Evolutionary conservation across 2,888 invertebrate species (phyloP), one percentile per base, ranked within the genome.

Genomic region (Osmoderma eremita): DNA sequence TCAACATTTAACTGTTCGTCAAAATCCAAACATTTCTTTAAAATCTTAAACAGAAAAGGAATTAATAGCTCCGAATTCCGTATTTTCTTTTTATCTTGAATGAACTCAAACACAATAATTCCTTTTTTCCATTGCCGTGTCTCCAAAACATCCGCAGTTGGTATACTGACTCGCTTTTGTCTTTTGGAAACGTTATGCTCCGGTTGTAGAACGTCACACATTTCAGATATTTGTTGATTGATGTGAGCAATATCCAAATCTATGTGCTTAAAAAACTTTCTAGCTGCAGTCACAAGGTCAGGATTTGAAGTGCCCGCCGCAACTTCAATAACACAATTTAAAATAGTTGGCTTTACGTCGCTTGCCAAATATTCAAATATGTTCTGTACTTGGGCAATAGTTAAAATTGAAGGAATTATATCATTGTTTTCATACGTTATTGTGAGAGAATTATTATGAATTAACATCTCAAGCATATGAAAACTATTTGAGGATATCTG

Each of bases 61-160:
- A 95, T 85, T 49, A 97, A 83, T 0, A 85, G 73, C 62, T 88
- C 86, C 12, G 89, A 85, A 51, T 91, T 87, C 0, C 84, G 80
- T 70, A 97, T 86, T 80, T 91, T 93, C 80, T 92, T 91, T 78
- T 96, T 95, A 73, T 88, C 90, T 80, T 97, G 96, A 12, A 95
- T 84, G 70, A 92, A 88, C 82, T 97, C 97, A 22, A 97, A 83
- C 0, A 95, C 81, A 0, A 91, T 89, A 18, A 92, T 87, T 0
- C 94, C 93, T 58, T 91, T 84, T 76, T 88, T 90, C 96, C 96
- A 97, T 68, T 88, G 86, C 0, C 83, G 77, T 0, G 87, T 88
- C 72, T 89, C 88, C 0, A 90, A 82, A 30, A 91, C 83, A 75
- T 88, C 87, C n/a, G 86, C 81, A 0, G 87, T 86, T 6, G 88